Evolutionary conservation across 2,888 invertebrate species (phyloP).

Genomic region (Sarcophaga variegata): DNA sequence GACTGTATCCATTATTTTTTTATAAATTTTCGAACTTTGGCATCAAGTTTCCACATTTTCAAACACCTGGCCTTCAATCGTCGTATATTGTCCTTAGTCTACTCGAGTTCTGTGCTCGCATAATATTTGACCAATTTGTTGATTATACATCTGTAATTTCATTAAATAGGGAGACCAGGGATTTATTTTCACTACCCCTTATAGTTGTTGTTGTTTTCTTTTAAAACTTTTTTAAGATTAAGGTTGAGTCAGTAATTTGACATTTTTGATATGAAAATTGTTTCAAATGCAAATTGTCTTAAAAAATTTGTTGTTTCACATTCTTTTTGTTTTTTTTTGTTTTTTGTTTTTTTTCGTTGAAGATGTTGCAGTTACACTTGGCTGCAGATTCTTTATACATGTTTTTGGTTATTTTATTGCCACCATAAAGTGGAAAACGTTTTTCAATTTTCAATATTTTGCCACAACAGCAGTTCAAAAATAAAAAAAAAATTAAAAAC

Average conservation of each 20-base stretch:
- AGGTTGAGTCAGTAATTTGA: constrained; percentile 53
- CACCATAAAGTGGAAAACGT: constrained; percentile 37
- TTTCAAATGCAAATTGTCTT: constrained; percentile 55
- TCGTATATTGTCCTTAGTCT: too few relatives aligned
- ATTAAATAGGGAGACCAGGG: too few relatives aligned
- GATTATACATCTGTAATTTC: too few relatives aligned
- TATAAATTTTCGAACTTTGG: too few relatives aligned
- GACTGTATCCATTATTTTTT: too few relatives aligned
- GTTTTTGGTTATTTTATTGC: constrained; percentile 55
- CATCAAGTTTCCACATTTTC: too few relatives aligned
- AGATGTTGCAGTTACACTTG: constrained; percentile 61
- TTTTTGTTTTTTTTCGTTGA: constrained; percentile 9
- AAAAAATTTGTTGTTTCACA: constrained; percentile 36
- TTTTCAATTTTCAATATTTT: constrained; percentile 40
- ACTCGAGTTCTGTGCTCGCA: too few relatives aligned
- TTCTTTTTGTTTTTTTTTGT: constrained; percentile 8
- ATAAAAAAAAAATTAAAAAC: neutral
- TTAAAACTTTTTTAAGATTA: constrained; percentile 29
- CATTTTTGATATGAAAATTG: constrained; percentile 57
- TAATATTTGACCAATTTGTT: too few relatives aligned
- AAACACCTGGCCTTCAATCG: too few relatives aligned
- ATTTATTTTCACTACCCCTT: too few relatives aligned
- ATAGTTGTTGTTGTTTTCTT: neutral
- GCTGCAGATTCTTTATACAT: constrained; percentile 53
- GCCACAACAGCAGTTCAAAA: constrained; percentile 45